These are phyloP conservation scores for Gobio gobio DNA, from an alignment of 2,113 vertebrate species.

Conservation along the genomic window DNA sequence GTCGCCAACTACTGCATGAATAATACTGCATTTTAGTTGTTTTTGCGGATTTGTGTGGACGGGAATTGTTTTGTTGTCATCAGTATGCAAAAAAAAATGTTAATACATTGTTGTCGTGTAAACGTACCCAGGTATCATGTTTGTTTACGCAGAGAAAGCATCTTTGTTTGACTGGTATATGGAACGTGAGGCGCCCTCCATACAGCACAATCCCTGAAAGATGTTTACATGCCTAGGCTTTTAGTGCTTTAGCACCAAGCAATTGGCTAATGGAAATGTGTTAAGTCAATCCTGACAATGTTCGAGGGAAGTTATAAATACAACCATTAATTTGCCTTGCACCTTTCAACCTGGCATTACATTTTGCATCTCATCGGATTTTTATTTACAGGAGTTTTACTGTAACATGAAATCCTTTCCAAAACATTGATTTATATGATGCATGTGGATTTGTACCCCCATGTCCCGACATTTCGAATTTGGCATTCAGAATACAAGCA, in stretches of 20 bases:
- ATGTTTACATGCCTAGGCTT: conserved; percentile 40
- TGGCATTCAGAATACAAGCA: conserved; percentile 2
- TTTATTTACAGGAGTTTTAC: conserved; percentile 28
- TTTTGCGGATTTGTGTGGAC: too few relatives aligned
- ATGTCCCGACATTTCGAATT: conserved; percentile 10
- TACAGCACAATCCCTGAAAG: not conserved
- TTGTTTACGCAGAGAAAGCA: conserved; percentile 14
- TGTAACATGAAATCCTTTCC: conserved; percentile 18
- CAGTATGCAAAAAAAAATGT: too few relatives aligned
- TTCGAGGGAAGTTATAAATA: conserved; percentile 40
- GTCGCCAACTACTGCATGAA: too few relatives aligned
- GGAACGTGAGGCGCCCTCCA: not conserved
- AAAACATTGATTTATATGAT: not conserved
- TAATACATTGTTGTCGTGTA: too few relatives aligned
- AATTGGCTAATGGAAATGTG: conserved; percentile 46
- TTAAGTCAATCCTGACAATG: conserved; percentile 36
- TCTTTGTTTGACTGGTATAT: conserved; percentile 12
- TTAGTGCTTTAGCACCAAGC: conserved; percentile 14
- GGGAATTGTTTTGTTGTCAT: too few relatives aligned
- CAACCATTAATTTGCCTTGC: conserved; percentile 41
- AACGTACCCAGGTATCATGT: not conserved
- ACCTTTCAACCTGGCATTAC: conserved; percentile 32
- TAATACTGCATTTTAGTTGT: too few relatives aligned
- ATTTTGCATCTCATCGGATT: conserved; percentile 17
- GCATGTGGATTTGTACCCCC: not conserved